phyloP scores from a whole-genome alignment of 2,888 invertebrate species.

The Syritta pipiens region DNA sequence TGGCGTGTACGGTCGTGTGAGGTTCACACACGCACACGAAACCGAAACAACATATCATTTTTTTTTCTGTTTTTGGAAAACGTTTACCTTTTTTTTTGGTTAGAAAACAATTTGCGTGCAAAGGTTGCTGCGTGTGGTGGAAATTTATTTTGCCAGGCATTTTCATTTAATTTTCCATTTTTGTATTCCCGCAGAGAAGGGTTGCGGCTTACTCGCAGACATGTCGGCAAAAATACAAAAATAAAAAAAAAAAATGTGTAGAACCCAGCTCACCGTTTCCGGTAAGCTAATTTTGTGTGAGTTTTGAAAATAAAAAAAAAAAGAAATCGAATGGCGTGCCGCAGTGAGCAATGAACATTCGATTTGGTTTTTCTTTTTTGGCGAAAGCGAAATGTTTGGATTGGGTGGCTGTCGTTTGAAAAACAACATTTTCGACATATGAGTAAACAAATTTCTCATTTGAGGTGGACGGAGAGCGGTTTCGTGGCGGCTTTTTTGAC shows the following conservation, averaged over 20 bases:
- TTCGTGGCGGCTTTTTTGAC: too few species aligned
- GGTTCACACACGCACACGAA: not conserved
- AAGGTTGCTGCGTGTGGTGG: slow-evolving; percentile 18
- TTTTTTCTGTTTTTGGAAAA: slow-evolving; percentile 4
- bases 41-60: slow-evolving; percentile 12
- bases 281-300: slow-evolving; percentile 15
- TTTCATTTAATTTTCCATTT: slow-evolving; percentile 44
- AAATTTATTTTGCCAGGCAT: slow-evolving; percentile 27
- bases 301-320: too few species aligned
- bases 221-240: not conserved
- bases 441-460: too few species aligned
- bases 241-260: too few species aligned
- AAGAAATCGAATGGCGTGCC: too few species aligned
- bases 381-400: too few species aligned
- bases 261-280: not conserved
- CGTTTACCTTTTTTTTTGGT: not conserved
- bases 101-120: slow-evolving; percentile 32
- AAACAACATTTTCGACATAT: too few species aligned
- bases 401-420: too few species aligned
- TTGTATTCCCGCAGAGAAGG: not conserved
- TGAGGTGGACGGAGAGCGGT: too few species aligned
- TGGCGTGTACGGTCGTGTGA: not conserved
- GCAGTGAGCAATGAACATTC: too few species aligned
- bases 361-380: too few species aligned
- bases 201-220: slow-evolving; percentile 15